Conservation (phyloP, 2,113 vertebrate species). For the Murina feae region DNA sequence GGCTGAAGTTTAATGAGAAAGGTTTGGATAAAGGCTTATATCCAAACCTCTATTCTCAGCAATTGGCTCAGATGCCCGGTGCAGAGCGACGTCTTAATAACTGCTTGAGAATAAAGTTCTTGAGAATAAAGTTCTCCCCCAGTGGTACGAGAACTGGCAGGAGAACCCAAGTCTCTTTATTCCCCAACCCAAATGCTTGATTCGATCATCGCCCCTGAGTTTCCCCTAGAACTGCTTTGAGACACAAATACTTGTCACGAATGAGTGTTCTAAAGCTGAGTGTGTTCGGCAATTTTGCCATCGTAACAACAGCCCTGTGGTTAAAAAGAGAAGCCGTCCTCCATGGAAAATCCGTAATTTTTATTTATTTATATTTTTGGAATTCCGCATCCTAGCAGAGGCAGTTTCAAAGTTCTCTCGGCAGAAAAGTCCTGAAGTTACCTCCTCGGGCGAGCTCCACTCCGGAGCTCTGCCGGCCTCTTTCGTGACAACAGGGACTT, state of each 20-base stretch:
- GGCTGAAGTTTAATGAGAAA: background rate
- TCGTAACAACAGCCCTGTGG: background rate
- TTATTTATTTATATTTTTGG: background rate
- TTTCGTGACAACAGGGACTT: background rate
- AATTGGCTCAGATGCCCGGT: too few species aligned
- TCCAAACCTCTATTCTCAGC: too few species aligned
- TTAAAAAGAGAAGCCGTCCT: background rate
- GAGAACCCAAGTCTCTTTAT: background rate
- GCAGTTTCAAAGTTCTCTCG: background rate
- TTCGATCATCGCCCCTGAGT: background rate
- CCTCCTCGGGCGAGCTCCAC: background rate
- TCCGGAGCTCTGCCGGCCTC: background rate
- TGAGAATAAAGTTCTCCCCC: too few species aligned
- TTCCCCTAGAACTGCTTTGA: background rate
- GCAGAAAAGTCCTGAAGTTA: background rate
- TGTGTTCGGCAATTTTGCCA: background rate
- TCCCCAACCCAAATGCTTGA: background rate
- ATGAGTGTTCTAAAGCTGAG: background rate
- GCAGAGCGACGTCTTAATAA: too few species aligned
- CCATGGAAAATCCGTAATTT: background rate
- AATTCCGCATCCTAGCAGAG: background rate
- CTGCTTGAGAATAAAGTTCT: too few species aligned
- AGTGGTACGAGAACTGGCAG: background rate
- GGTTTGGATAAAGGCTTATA: background rate
- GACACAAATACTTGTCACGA: background rate